Evolutionary conservation across 2,888 invertebrate genomes (phyloP), one percentile per base, ranked within the genome.

Genomic region (Dryobotodes eremita): DNA sequence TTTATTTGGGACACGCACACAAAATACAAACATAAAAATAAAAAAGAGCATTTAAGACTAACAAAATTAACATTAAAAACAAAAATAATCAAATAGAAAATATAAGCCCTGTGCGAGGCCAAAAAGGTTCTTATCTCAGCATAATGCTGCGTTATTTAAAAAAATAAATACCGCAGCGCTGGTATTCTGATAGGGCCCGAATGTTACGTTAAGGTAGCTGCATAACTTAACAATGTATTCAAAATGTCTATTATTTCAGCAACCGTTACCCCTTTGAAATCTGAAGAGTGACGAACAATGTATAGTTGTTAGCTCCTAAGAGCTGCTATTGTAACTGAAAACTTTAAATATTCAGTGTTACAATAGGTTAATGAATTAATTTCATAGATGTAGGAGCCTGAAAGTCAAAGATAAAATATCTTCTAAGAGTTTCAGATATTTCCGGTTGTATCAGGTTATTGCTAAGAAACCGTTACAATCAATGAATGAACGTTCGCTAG

Each of bases 201-300:
- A 36, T 15, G 36, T 72, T 26, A 72, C 23, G n/a, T 42, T 23
- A 65, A 2, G 26, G 15, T 74, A 15, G 36, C 42, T 65, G 42
- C 82, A 65, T 82, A 79, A 82, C 66, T 53, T 10, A 66, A 53
- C 82, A 79, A 65, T 53, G 26, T 53, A 74, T 79, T 75, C 57
- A 59, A 36, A 75, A 59, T 57, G n/a, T 64, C 8, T 64, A 65
- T 81, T 81, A 55, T 65, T 72, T 42, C 57, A 64, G 64, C n/a
- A 53, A 8, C 11, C 20, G 31, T 8, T 74, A 46, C 15, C 42
- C 57, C 31, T 82, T 75, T 66, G n/a, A 65, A 65, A 59, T 46
- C 13, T 26, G 42, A 23, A 13, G 5, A 73, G 31, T 57, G 50
- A 65, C n/a, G 15, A 81, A 42, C 50, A 57, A n/a, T 48, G 31